Conservation (phyloP, 2,797 vertebrate species). For the Lerista edwardsae region DNA sequence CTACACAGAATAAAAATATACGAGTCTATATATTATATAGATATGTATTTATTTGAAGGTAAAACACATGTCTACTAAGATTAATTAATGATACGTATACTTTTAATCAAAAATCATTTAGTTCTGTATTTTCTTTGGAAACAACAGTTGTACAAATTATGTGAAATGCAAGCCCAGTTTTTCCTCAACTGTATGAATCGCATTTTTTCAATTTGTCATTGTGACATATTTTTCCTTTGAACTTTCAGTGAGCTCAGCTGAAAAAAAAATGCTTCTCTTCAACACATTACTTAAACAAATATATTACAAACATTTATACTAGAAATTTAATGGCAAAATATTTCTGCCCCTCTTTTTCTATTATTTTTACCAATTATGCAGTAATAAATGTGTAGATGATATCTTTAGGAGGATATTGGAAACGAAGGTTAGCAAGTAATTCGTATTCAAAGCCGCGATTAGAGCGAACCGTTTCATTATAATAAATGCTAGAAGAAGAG, state of each 20-base stretch:
- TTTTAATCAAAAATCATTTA: constrained; percentile 73
- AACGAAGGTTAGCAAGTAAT: constrained; percentile 6
- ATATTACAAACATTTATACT: constrained; percentile 62
- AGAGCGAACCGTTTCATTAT: constrained; percentile 39
- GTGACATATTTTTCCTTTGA: constrained; percentile 75
- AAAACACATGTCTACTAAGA: constrained; percentile 70
- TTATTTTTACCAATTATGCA: constrained; percentile 52
- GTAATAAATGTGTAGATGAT: constrained; percentile 30
- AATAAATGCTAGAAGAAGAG: background rate
- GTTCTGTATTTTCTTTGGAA: constrained; percentile 73
- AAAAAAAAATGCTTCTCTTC: constrained; percentile 68
- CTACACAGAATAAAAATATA: constrained; percentile 4
- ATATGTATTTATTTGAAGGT: constrained; percentile 42
- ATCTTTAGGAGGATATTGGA: background rate
- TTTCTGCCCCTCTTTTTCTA: constrained; percentile 56
- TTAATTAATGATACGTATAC: constrained; percentile 69
- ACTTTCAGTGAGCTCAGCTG: constrained; percentile 71
- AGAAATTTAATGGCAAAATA: constrained; percentile 64
- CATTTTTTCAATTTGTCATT: constrained; percentile 74
- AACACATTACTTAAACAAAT: constrained; percentile 69
- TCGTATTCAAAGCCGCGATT: constrained; percentile 36
- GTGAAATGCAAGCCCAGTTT: constrained; percentile 68
- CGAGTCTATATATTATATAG: background rate
- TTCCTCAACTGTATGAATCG: constrained; percentile 66
- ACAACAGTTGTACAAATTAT: constrained; percentile 67